These are phyloP conservation scores for Parapsyche elsis DNA, from an alignment of 1,140 invertebrate genomes.

Conservation along the genomic window DNA sequence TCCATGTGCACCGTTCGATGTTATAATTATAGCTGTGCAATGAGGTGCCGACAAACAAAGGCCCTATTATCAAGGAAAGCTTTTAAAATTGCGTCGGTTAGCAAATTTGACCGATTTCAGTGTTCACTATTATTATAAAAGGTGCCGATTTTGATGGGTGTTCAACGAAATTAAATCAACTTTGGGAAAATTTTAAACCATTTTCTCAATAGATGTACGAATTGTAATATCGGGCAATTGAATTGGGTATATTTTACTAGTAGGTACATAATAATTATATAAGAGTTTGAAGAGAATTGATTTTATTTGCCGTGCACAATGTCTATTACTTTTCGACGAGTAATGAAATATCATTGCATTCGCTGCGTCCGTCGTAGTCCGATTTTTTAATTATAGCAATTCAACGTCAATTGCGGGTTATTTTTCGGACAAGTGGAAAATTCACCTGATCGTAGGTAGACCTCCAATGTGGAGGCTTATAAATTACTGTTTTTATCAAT, in stretches of 20 bases:
- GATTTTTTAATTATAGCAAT: conserved; percentile 3
- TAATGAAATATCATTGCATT: neutral
- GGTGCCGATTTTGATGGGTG: neutral
- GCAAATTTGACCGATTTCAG: neutral
- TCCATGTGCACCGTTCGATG: no score
- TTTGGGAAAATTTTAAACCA: no score
- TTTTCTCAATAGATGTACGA: no score
- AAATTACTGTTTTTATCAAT: conserved; percentile 16
- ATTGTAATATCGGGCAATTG: no score
- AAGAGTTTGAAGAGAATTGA: no score
- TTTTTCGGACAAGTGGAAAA: conserved; percentile 1
- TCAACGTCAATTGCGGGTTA: neutral
- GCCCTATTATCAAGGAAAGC: neutral
- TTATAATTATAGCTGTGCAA: no score
- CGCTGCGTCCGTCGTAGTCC: neutral
- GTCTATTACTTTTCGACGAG: neutral
- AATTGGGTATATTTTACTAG: no score
- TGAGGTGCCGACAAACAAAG: neutral
- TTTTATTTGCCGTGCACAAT: no score
- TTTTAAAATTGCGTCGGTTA: neutral
- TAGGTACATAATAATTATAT: no score
- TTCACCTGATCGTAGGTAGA: conserved; percentile 22
- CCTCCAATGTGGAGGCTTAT: neutral
- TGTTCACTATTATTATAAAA: neutral
- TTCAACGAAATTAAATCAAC: neutral